Base-by-base conservation (phyloP, 37 sponge, comb jelly and placozoan species). In the Diacarnus erythraeanus region DNA sequence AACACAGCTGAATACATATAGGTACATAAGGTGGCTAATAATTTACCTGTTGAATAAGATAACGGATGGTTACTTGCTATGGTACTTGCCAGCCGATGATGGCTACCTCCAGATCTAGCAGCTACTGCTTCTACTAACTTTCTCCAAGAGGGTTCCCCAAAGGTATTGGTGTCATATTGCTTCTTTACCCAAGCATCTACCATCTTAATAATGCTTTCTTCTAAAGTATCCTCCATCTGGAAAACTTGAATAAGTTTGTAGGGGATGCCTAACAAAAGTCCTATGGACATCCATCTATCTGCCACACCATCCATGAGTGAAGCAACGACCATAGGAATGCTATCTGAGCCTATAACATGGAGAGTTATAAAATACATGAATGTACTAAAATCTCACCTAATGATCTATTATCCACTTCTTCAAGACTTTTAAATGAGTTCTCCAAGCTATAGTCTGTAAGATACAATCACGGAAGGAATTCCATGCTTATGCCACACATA, bases 71-170 rank as follows among this genome's bases (percentile, higher is more conserved):
- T 20, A 0, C 33, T 25, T 40, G 66, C 78, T 25, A 77, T 20
- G 47, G 25, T 39, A 9, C 22, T 18, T 18, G 78, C 78, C 35
- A 64, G 78, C 20, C 21, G 37, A n/a, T 1, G 18, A 65, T 77
- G 65, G 33, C 1, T 25, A 21, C 78, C 78, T 1, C 78, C 78
- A n/a, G 78, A 59, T 38, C 41, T 34, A 34, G 63, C 21, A 30
- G 66, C 78, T 15, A 77, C 47, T 17, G 60, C 78, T 25, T 77
- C 78, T 36, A 77, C 66, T 47, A 77, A 47, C 54, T 65, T 77
- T 34, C 66, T 77, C 78, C 78, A 77, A 44, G 66, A 65, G 3
- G 78, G 78, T 44, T 42, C 25, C 22, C 78, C 78, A 64, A 76
- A 76, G 40, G 22, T 30, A n/a, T 76, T 40, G 21, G 33, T 35